Conservation (phyloP, 2,888 invertebrate species). For the Artemia sinica region DNA sequence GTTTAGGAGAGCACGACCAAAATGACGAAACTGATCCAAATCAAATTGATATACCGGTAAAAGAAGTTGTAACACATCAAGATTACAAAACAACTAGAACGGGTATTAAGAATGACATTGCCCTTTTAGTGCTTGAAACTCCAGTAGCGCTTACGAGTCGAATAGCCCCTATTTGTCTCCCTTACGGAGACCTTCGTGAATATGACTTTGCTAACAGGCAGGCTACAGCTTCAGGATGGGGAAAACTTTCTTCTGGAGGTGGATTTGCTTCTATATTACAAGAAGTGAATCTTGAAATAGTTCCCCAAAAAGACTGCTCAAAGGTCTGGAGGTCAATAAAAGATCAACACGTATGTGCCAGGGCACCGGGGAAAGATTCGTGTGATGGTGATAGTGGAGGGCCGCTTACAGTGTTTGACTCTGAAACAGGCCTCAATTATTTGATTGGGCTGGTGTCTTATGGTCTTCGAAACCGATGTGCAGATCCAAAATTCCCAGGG, state of each 20-base stretch:
- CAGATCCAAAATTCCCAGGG: too few relatives aligned
- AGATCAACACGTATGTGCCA: too few relatives aligned
- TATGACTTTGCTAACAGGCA: background rate
- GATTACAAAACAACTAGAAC: background rate
- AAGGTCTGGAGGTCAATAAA: too few relatives aligned
- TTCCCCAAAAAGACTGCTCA: too few relatives aligned
- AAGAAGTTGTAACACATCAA: background rate
- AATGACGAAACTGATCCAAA: background rate
- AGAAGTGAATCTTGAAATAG: too few relatives aligned
- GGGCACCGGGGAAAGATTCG: too few relatives aligned
- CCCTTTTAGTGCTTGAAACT: background rate
- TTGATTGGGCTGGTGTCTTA: too few relatives aligned
- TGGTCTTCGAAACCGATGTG: too few relatives aligned
- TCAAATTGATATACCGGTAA: background rate
- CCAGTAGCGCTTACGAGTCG: background rate
- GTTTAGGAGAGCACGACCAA: constrained; percentile 10
- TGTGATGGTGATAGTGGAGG: too few relatives aligned
- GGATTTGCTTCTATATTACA: too few relatives aligned
- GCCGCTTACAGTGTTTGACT: too few relatives aligned
- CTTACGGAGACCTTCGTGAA: background rate
- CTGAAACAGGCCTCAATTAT: too few relatives aligned
- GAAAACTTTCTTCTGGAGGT: background rate
- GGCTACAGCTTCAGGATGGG: constrained; percentile 10
- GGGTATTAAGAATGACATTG: constrained; percentile 5
- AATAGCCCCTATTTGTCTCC: background rate